Conservation (phyloP, 2,113 vertebrate genomes). For the Cynocephalus volans region DNA sequence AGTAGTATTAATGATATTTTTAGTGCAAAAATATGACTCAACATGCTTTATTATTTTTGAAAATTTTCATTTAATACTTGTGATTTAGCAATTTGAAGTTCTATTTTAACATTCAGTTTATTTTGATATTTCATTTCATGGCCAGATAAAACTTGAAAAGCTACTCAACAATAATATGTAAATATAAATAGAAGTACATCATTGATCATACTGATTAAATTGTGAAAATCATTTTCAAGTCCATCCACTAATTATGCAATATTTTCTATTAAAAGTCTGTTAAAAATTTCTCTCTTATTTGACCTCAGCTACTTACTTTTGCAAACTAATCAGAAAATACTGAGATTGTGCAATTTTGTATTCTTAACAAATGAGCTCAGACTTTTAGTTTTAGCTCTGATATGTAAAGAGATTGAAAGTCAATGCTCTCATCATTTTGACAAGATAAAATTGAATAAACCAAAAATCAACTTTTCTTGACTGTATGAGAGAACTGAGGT, state of each 20-base stretch:
- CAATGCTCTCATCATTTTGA: neutral
- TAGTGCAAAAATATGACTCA: neutral
- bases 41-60: neutral
- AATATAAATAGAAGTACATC: neutral
- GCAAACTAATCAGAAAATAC: neutral
- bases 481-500: neutral
- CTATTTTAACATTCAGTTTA: neutral
- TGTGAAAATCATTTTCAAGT: slow-evolving; percentile 41
- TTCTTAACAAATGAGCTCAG: neutral
- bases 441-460: neutral
- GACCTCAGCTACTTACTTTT: neutral
- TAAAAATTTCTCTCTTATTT: neutral
- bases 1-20: neutral
- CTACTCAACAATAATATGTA: neutral
- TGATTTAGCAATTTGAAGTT: neutral
- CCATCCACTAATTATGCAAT: neutral
- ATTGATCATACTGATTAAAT: slow-evolving; percentile 2
- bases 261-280: slow-evolving; percentile 25
- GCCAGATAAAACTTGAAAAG: neutral
- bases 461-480: neutral
- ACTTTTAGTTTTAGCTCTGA: neutral
- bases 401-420: neutral
- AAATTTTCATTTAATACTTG: neutral
- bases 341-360: neutral
- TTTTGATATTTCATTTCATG: neutral